Evolutionary conservation across 1,140 invertebrate genomes (phyloP).

Genomic region (Habropoda laboriosa): DNA sequence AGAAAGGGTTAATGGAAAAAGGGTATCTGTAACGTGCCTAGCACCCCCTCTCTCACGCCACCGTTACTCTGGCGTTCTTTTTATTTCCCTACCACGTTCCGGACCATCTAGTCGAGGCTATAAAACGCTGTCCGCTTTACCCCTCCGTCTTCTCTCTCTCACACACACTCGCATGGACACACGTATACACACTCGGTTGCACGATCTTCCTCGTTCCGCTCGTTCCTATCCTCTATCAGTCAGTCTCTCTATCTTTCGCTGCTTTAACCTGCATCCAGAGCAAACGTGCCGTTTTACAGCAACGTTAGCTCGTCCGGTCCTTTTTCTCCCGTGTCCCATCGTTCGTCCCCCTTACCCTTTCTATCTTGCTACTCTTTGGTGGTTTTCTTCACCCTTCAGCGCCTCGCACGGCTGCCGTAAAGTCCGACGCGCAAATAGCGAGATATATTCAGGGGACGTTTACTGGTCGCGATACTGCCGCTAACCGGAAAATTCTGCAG

Average conservation of each 20-base stretch:
- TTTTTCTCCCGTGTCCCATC: conserved; percentile 21
- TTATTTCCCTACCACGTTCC: conserved; percentile 73
- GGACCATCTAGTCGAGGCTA: conserved; percentile 72
- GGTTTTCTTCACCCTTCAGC: conserved; percentile 57
- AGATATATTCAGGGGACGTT: conserved; percentile 73
- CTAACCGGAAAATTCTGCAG: conserved; percentile 69
- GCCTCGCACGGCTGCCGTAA: conserved; percentile 73
- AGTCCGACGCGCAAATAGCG: conserved; percentile 73
- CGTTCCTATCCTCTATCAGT: neutral
- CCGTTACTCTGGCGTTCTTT: conserved; percentile 59
- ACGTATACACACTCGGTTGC: too few relatives aligned
- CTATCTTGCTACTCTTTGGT: conserved; percentile 21
- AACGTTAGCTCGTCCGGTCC: conserved; percentile 57
- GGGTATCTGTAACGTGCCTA: conserved; percentile 67
- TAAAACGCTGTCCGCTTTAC: conserved; percentile 72
- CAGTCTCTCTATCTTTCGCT: conserved; percentile 7
- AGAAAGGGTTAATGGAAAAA: conserved; percentile 70
- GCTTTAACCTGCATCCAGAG: conserved; percentile 36
- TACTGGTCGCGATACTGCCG: conserved; percentile 36
- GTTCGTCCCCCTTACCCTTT: neutral
- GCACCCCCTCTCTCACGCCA: neutral
- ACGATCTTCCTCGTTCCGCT: neutral
- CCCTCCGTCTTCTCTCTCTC: conserved; percentile 1
- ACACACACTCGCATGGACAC: too few relatives aligned
- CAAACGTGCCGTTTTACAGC: conserved; percentile 74